These are phyloP conservation scores for Megalops atlanticus DNA, from an alignment of 2,113 vertebrate genomes.

Conservation along the genomic window DNA sequence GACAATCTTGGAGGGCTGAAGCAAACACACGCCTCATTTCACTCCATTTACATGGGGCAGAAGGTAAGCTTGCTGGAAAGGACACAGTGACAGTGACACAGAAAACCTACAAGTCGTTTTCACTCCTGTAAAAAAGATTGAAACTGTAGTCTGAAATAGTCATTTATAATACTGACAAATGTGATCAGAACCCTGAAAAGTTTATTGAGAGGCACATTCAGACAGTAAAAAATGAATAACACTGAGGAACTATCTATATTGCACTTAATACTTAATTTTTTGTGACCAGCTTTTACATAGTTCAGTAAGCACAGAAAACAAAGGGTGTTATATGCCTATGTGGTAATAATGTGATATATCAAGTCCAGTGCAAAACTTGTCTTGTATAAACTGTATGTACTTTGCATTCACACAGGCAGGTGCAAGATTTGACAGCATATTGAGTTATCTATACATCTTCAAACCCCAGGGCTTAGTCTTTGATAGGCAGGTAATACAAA, in stretches of 20 bases:
- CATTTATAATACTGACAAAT: neutral
- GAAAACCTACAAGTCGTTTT: neutral
- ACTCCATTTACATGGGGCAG: conserved; percentile 46
- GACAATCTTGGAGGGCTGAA: conserved; percentile 47
- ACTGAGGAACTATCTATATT: no score
- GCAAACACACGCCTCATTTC: conserved; percentile 39
- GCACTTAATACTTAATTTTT: no score
- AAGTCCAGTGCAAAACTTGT: no score
- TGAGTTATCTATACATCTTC: no score
- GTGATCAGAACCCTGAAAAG: neutral
- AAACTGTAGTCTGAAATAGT: neutral
- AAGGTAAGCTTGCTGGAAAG: conserved; percentile 2
- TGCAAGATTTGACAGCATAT: no score
- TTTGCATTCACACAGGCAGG: no score
- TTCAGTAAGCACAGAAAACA: no score
- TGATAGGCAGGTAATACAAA: no score
- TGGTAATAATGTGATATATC: no score
- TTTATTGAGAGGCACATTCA: neutral
- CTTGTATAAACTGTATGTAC: no score
- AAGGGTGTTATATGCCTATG: no score
- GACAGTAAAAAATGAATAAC: neutral
- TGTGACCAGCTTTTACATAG: neutral
- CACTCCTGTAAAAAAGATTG: neutral
- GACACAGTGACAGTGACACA: neutral
- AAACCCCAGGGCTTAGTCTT: no score